A percentile compares a stretch with the other conserved stretches of the same genome.
These are phyloP conservation scores for Lipotes vexillifer DNA, from an alignment of 2,113 vertebrate genomes.

Conservation along the genomic window DNA sequence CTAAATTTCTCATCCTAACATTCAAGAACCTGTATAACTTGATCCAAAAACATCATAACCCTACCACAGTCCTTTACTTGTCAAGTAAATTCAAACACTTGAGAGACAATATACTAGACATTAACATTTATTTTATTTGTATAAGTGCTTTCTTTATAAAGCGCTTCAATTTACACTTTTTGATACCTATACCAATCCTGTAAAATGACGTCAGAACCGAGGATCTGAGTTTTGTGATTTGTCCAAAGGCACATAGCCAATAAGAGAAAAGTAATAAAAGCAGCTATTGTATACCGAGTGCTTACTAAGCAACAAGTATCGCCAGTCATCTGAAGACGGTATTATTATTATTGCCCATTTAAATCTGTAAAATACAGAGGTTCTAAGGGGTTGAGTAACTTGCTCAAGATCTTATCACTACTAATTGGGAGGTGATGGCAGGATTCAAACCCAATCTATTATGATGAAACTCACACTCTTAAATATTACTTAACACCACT, in stretches of 20 bases:
- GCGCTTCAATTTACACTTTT: not conserved
- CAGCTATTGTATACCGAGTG: not conserved
- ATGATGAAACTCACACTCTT: not conserved
- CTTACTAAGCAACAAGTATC: not conserved
- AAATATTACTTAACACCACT: not conserved
- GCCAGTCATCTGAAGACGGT: not conserved
- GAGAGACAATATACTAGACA: not conserved
- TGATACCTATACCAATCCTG: not conserved
- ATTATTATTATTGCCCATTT: not conserved
- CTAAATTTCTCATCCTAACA: conserved; percentile 24
- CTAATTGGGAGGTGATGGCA: not conserved
- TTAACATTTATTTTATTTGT: not conserved
- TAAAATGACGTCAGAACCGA: not conserved
- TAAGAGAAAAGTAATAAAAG: not conserved
- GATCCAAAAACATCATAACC: not conserved
- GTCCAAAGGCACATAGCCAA: not conserved
- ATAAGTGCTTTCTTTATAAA: not conserved
- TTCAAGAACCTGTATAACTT: not conserved
- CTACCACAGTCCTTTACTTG: not conserved
- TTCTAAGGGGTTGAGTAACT: not conserved
- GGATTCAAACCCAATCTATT: conserved; percentile 20
- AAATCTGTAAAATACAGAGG: not conserved
- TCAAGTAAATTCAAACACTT: not conserved
- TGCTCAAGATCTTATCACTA: not conserved
- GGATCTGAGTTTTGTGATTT: not conserved